These are phyloP conservation scores for Adelognathus sp. DNA, from an alignment of 2,888 invertebrate genomes.

Conservation along the genomic window DNA sequence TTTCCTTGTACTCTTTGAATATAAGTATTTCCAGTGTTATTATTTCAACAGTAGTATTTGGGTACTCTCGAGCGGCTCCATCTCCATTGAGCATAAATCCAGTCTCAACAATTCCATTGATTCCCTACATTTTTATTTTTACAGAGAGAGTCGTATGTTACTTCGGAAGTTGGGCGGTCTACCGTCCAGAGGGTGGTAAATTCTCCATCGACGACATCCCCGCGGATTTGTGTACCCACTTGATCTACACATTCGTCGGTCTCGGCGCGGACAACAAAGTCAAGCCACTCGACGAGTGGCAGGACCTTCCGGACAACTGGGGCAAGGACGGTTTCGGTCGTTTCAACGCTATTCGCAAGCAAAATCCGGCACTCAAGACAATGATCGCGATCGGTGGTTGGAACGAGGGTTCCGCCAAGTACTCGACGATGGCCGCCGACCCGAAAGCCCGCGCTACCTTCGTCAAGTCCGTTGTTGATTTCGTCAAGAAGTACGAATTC, in stretches of 20 bases:
- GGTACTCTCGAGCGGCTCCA: background rate
- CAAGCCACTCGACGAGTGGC: slow-evolving; percentile 83
- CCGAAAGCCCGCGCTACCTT: slow-evolving; percentile 82
- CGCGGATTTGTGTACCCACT: slow-evolving; percentile 87
- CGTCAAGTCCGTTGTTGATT: slow-evolving; percentile 82
- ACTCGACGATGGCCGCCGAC: slow-evolving; percentile 83
- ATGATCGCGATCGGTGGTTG: slow-evolving; percentile 88
- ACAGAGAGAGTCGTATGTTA: slow-evolving; percentile 88
- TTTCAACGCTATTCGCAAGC: slow-evolving; percentile 83
- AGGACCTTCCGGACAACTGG: slow-evolving; percentile 84
- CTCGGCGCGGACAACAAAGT: slow-evolving; percentile 83
- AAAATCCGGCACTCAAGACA: slow-evolving; percentile 83
- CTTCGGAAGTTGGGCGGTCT: slow-evolving; percentile 89
- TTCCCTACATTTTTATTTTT: background rate
- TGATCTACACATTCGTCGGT: slow-evolving; percentile 89
- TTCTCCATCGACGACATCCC: slow-evolving; percentile 87
- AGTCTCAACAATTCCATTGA: no score
- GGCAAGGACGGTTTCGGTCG: slow-evolving; percentile 82
- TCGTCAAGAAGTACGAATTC: slow-evolving; percentile 84
- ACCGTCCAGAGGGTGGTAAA: slow-evolving; percentile 85
- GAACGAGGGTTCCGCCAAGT: slow-evolving; percentile 85
- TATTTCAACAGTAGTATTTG: no score
- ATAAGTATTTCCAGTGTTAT: no score
- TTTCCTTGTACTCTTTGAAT: no score
- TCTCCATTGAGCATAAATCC: no score